These are phyloP conservation scores for Monarcha castaneiventris DNA, from an alignment of 2,113 vertebrate species.

Conservation along the genomic window DNA sequence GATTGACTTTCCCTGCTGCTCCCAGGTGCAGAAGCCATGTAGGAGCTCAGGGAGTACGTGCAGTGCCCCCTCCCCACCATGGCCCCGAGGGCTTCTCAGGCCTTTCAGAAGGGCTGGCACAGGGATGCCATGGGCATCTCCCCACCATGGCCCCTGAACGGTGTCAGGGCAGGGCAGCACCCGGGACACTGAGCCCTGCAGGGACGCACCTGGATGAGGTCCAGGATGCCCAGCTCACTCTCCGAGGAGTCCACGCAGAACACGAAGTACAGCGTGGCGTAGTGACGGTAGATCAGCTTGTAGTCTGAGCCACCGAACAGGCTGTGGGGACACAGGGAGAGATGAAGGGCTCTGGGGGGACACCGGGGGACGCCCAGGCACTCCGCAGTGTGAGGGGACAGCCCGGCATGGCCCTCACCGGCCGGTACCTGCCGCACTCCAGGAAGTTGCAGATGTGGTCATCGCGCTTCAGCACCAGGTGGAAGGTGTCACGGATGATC, in stretches of 20 bases:
- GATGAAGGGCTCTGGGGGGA: neutral
- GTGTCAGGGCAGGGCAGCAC: rapidly evolving
- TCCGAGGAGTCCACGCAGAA: conserved; percentile 99
- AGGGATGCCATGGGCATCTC: neutral
- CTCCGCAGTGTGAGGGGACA: rapidly evolving
- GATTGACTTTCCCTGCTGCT: neutral
- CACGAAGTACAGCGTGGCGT: conserved; percentile 97
- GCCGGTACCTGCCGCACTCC: conserved; percentile 85
- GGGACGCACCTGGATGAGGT: conserved; percentile 88
- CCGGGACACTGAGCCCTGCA: rapidly evolving
- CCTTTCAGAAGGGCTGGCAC: neutral
- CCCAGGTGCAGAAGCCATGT: neutral
- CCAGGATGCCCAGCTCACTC: conserved; percentile 93
- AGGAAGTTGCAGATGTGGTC: conserved; percentile 96
- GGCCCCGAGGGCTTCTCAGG: neutral
- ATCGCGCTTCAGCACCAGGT: conserved; percentile 91
- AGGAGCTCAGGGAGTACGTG: rapidly evolving
- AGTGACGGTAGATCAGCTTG: conserved; percentile 98
- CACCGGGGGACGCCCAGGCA: rapidly evolving
- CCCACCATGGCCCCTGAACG: rapidly evolving
- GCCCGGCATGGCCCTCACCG: rapidly evolving
- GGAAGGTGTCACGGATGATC: conserved; percentile 92
- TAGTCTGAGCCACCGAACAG: conserved; percentile 91
- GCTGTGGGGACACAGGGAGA: conserved; percentile 59
- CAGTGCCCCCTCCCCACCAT: rapidly evolving